A percentile compares a stretch with the other conserved stretches of the same genome.
Evolutionary conservation across 1,140 invertebrate species (phyloP).

Genomic region (Branchinecta lynchi): DNA sequence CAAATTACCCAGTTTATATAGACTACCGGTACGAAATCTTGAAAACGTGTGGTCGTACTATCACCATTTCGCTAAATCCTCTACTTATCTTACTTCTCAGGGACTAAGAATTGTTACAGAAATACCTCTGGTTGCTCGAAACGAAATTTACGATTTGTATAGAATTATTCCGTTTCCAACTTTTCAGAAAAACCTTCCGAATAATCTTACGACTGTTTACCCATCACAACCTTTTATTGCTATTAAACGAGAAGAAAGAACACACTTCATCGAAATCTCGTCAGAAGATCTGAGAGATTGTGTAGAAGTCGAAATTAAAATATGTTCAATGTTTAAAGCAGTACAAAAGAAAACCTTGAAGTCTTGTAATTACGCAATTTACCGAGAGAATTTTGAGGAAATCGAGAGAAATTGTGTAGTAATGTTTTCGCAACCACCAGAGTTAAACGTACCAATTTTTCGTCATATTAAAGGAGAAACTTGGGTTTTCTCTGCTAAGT

Average conservation of each 20-base stretch:
- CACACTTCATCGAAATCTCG: not conserved
- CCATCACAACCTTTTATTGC: not conserved
- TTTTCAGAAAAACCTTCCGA: not conserved
- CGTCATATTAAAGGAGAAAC: not conserved
- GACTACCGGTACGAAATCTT: not conserved
- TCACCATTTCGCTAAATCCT: not conserved
- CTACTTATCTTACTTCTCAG: not conserved
- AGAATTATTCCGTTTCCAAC: not conserved
- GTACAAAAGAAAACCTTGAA: not conserved
- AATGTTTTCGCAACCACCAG: conserved; percentile 1
- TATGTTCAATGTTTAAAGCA: not conserved
- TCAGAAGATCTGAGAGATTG: not conserved
- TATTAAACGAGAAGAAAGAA: not conserved
- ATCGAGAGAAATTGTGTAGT: not conserved
- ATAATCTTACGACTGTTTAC: not conserved
- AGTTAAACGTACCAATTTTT: not conserved
- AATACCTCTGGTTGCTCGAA: not conserved
- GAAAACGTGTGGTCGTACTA: not conserved
- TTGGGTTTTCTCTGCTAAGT: not conserved
- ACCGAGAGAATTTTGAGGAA: not conserved
- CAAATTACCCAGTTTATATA: not conserved
- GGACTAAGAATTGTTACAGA: not conserved
- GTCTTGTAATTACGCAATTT: not conserved
- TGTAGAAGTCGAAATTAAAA: not conserved
- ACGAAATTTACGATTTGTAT: not conserved